These are phyloP conservation scores for Phytoseiulus persimilis DNA, from an alignment of 2,888 invertebrate species.

Conservation along the genomic window DNA sequence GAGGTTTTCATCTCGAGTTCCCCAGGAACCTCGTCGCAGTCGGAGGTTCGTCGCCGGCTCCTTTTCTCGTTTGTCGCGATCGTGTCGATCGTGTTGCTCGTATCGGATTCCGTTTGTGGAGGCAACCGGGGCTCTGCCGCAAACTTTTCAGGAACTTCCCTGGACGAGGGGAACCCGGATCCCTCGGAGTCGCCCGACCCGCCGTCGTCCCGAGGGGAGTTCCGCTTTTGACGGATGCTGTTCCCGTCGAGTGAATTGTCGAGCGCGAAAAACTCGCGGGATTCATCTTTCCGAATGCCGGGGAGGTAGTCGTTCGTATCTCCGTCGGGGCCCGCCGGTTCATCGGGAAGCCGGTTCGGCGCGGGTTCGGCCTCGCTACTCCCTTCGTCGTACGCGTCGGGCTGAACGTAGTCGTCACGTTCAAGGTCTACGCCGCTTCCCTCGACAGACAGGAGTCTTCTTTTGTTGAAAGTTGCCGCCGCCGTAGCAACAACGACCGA, in stretches of 20 bases:
- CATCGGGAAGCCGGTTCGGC: not conserved
- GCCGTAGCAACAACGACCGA: not conserved
- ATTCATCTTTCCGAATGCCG: not conserved
- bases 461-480: conserved; percentile 19
- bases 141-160: not conserved
- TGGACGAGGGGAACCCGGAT: not conserved
- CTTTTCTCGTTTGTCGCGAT: not conserved
- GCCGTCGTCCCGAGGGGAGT: not conserved
- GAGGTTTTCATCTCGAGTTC: conserved; percentile 16
- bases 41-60: not conserved
- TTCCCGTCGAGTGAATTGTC: not conserved
- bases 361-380: not conserved
- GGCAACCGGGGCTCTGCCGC: not conserved
- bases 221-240: not conserved
- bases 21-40: not conserved
- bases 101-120: not conserved
- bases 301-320: not conserved
- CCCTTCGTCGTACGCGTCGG: not conserved
- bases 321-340: not conserved
- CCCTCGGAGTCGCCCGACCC: not conserved
- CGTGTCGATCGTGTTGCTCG: not conserved
- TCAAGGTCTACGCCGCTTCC: not conserved
- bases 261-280: not conserved
- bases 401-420: not conserved
- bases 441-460: conserved; percentile 22